phyloP scores from a whole-genome alignment of 35 echinoderm and acorn worm species.

The Ptychodera flava region DNA sequence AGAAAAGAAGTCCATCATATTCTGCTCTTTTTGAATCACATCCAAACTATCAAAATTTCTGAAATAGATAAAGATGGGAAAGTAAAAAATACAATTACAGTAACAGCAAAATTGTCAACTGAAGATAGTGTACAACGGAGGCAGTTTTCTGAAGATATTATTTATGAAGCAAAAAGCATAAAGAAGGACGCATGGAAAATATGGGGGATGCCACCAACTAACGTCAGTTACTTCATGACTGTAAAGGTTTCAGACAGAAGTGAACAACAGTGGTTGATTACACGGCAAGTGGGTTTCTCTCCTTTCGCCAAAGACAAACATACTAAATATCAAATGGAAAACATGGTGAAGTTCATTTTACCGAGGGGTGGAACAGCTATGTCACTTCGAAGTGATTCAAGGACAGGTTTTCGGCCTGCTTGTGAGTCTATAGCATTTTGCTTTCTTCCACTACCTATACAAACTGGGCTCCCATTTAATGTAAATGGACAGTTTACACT shows the following conservation, averaged over 20 bases:
- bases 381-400: neutral
- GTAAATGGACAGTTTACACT: conserved; percentile 82
- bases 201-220: neutral
- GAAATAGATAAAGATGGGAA: neutral
- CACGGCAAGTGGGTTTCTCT: conserved; percentile 12
- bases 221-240: conserved; percentile 4
- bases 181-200: neutral
- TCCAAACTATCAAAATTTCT: conserved; percentile 22
- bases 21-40: conserved; percentile 32
- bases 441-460: conserved; percentile 69
- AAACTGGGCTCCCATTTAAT: conserved; percentile 55
- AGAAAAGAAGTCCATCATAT: conserved; percentile 3
- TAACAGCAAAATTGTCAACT: conserved; percentile 4
- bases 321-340: neutral
- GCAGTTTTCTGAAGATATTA: neutral
- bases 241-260: neutral
- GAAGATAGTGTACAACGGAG: neutral
- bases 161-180: neutral
- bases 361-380: neutral
- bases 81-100: neutral
- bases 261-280: conserved; percentile 32
- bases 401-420: neutral
- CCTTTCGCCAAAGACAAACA: neutral
- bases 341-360: neutral
- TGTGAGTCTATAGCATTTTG: conserved; percentile 24